phyloP scores from a whole-genome alignment of 1,140 invertebrate genomes.

The Drosophila ogumai region DNA sequence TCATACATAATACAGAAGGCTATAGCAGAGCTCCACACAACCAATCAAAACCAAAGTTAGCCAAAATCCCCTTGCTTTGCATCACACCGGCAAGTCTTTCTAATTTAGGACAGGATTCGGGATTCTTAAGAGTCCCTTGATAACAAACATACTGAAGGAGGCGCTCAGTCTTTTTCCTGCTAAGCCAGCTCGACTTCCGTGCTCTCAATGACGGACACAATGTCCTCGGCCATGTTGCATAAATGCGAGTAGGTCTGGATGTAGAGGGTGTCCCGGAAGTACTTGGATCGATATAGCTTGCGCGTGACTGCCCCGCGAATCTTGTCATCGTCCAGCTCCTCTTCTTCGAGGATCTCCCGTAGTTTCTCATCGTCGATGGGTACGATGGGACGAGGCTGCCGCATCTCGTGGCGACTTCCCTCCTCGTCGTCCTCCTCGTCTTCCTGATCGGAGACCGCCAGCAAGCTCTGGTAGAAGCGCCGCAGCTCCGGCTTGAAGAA shows the following conservation, averaged over 20 bases:
- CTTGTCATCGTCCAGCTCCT: conserved; percentile 2
- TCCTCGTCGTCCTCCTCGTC: conserved; percentile 11
- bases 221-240: conserved; percentile 70
- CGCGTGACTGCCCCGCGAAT: conserved; percentile 17
- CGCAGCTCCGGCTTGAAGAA: conserved; percentile 64
- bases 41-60: too few species aligned
- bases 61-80: too few species aligned
- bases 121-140: background rate
- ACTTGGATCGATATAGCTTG: conserved; percentile 55
- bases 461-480: conserved; percentile 28
- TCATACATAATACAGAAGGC: too few species aligned
- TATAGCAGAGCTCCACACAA: too few species aligned
- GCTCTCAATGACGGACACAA: conserved; percentile 79
- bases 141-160: background rate
- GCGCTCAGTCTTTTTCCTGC: background rate
- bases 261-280: conserved; percentile 68
- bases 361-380: conserved; percentile 10
- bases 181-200: conserved; percentile 50
- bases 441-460: conserved; percentile 11
- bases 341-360: background rate
- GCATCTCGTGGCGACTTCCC: background rate
- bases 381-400: conserved; percentile 1
- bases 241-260: conserved; percentile 77
- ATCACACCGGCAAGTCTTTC: background rate
- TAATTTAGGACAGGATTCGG: background rate